These are phyloP conservation scores for Morinoia aosen DNA, from an alignment of 2,888 invertebrate species.

Conservation along the genomic window DNA sequence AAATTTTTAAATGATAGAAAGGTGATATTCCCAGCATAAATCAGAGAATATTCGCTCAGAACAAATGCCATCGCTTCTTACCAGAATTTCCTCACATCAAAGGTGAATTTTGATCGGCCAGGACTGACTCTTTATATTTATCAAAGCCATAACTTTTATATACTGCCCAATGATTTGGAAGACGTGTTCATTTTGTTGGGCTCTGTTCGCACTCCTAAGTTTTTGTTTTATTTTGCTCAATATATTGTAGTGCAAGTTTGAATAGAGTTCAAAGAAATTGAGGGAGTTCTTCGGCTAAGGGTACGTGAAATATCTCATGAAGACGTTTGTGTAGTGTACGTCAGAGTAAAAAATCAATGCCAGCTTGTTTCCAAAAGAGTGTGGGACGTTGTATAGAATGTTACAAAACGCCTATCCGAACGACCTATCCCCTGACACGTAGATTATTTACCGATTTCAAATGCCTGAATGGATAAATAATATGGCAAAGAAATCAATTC, in stretches of 20 bases:
- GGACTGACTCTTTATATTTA: neutral
- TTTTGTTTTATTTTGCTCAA: neutral
- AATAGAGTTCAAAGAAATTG: neutral
- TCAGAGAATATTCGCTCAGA: neutral
- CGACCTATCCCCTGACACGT: neutral
- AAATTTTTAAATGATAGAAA: too few relatives aligned
- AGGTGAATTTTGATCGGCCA: neutral
- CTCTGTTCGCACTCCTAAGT: neutral
- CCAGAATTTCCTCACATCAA: neutral
- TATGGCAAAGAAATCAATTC: too few relatives aligned
- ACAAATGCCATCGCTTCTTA: neutral
- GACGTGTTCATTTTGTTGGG: neutral
- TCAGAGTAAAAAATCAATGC: neutral
- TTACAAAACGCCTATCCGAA: neutral
- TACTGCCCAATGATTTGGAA: neutral
- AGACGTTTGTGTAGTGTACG: neutral
- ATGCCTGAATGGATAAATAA: neutral
- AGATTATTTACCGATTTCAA: neutral
- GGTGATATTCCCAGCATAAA: neutral
- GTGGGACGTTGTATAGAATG: neutral
- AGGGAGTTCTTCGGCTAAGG: neutral
- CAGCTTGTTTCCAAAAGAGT: neutral
- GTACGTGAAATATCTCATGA: neutral
- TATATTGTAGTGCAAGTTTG: neutral
- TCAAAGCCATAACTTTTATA: neutral